Percentiles rank a stretch among this genome's conserved stretches.
Evolutionary conservation across 2,113 vertebrate genomes (phyloP).

Genomic region (Engystomops pustulosus): DNA sequence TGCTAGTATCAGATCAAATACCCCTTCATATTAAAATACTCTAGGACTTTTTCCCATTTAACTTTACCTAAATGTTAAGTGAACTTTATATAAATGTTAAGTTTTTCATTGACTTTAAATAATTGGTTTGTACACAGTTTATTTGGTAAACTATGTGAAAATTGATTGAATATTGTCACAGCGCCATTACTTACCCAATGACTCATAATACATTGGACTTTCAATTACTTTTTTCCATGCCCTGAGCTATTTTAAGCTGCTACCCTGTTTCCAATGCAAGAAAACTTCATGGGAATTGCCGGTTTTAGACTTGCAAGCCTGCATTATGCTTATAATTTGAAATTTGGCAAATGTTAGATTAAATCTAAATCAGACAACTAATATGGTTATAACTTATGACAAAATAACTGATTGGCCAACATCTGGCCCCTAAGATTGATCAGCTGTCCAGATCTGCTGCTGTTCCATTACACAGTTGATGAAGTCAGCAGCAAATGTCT

Average conservation of each 20-base stretch:
- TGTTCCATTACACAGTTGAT: no score
- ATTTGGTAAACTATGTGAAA: background rate
- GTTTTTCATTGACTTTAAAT: background rate
- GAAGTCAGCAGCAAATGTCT: no score
- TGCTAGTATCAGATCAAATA: no score
- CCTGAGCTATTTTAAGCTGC: background rate
- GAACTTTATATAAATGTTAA: background rate
- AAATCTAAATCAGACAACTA: no score
- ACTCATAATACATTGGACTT: background rate
- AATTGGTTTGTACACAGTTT: background rate
- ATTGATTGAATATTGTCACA: slow-evolving; percentile 12
- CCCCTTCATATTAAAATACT: no score
- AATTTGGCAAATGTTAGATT: background rate
- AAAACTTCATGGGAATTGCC: background rate
- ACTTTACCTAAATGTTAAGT: no score
- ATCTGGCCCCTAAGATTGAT: no score
- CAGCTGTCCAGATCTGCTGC: no score
- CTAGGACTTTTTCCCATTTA: background rate
- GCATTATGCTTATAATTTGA: background rate
- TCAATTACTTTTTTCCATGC: background rate
- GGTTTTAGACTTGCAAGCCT: background rate
- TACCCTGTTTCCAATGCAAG: background rate
- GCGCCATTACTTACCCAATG: background rate
- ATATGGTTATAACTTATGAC: no score
- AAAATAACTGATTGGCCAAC: no score